Base-by-base conservation (phyloP, 2,797 vertebrate species). In the Eulemur mongoz region DNA sequence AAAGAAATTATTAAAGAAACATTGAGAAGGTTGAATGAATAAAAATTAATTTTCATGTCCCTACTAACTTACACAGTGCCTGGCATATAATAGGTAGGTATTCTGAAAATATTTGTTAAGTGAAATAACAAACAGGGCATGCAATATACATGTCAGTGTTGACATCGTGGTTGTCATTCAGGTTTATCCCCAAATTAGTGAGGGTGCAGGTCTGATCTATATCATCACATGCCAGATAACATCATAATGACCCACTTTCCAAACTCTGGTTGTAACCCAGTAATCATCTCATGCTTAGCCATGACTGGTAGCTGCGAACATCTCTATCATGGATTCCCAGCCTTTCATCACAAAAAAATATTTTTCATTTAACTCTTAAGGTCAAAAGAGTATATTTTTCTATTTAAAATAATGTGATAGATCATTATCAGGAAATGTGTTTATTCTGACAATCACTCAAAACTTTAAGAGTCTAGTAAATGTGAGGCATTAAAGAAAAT, bases 91-190 rank as follows among this genome's bases (percentile, higher is more conserved):
- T 32, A 96, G 1, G 65, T 23, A 72, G n/a, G 25, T 84, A 15
- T 3, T 63, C 52, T 35, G 4, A 61, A 95, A 82, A 25, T 96
- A 40, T 80, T 52, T 94, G 38, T 81, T 75, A 95, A 89, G 72
- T 59, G 75, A 35, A 59, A 96, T 45, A 75, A 75, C 5, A 92
- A 75, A 65, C 35, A 82, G 48, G n/a, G 22, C 32, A 48, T 54
- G 27, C 45, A 86, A 70, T 87, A 57, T 7, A 38, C 35, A 45
- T 45, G n/a, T 78, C 59, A 72, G 22, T 59, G 20, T 83, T 88
- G 50, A 48, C 35, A 83, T 30, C 13, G 3, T 79, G 30, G 3
- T 83, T 52, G 11, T 43, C 38, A 57, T 72, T 93, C 18, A 72
- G 32, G 13, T 52, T 38, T 61, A 17, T 80, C 50, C 17, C 45